Conservation (phyloP, 2,113 vertebrate genomes). For the Phrynocephalus versicolor region DNA sequence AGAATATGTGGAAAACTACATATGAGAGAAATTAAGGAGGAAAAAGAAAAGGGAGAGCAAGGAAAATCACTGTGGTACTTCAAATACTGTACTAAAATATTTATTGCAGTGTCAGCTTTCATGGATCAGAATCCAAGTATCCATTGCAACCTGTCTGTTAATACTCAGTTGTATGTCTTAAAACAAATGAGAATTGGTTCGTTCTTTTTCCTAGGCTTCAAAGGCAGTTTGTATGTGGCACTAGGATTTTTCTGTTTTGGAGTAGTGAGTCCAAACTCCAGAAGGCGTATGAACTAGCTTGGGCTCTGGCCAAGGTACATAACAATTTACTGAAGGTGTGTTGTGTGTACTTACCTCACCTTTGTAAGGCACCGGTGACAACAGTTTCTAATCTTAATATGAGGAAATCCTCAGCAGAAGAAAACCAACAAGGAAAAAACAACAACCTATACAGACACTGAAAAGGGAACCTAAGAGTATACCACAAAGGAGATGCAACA, state of each 20-base stretch:
- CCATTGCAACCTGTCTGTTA: neutral
- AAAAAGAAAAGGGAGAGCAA: too few relatives aligned
- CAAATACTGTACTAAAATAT: too few relatives aligned
- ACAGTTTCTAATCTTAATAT: neutral
- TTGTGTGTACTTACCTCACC: neutral
- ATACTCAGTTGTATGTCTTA: neutral
- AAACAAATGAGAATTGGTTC: neutral
- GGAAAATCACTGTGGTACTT: too few relatives aligned
- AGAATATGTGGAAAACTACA: neutral
- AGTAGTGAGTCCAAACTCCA: neutral
- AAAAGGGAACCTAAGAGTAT: neutral
- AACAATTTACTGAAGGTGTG: neutral
- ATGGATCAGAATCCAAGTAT: neutral
- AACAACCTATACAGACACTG: neutral
- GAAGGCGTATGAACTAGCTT: neutral
- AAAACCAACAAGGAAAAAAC: neutral
- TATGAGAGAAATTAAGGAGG: too few relatives aligned
- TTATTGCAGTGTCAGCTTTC: too few relatives aligned
- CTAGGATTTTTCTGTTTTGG: neutral
- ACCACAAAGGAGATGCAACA: neutral
- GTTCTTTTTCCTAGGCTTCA: neutral
- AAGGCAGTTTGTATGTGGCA: neutral
- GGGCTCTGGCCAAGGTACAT: neutral
- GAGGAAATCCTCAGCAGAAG: neutral
- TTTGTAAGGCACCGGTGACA: neutral